These are phyloP conservation scores for Habropoda laboriosa DNA, from an alignment of 1,140 invertebrate species.

Conservation along the genomic window DNA sequence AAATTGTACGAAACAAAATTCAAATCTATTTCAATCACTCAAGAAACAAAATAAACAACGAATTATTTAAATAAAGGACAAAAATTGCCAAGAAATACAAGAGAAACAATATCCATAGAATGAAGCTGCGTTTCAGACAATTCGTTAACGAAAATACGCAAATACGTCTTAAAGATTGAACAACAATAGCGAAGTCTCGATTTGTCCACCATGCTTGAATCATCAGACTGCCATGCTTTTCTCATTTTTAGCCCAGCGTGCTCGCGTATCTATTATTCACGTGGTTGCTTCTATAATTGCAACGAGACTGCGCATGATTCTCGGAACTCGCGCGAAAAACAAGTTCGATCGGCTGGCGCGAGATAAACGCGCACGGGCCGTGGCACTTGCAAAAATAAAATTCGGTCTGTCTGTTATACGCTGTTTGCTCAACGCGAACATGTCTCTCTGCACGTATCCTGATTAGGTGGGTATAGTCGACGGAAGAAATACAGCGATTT, in stretches of 20 bases:
- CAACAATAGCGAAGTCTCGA: neutral
- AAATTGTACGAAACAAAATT: too few species aligned
- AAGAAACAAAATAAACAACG: too few species aligned
- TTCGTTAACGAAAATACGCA: neutral
- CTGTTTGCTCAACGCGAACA: slow-evolving; percentile 22
- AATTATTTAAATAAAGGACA: too few species aligned
- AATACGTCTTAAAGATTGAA: too few species aligned
- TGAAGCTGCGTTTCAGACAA: neutral
- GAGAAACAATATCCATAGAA: too few species aligned
- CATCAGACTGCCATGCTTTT: neutral
- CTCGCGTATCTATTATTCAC: neutral
- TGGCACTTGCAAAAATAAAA: slow-evolving; percentile 54
- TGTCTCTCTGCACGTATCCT: slow-evolving; percentile 20
- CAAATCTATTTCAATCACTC: too few species aligned
- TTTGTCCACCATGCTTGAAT: neutral
- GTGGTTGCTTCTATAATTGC: neutral
- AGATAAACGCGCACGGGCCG: neutral
- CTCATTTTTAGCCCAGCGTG: neutral
- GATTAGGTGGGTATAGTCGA: neutral
- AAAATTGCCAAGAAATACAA: too few species aligned
- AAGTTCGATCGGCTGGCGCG: neutral
- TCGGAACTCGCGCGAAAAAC: neutral
- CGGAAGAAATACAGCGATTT: too few species aligned
- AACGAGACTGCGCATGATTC: neutral
- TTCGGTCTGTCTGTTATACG: slow-evolving; percentile 15